Conservation (phyloP, 2,888 invertebrate species). For the Xanthia togata region DNA sequence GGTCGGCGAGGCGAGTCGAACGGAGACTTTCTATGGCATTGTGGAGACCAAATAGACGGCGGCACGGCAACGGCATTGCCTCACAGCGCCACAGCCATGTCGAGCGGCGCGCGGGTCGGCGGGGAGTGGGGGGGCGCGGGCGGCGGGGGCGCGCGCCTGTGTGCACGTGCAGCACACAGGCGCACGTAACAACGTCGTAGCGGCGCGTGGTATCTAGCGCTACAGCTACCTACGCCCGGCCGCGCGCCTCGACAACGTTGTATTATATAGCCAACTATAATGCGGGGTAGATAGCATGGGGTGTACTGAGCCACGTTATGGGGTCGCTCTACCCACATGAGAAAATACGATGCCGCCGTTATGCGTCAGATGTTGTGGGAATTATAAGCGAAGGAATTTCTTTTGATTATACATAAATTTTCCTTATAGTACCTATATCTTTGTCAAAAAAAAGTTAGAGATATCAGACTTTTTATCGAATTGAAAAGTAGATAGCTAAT, state of each 20-base stretch:
- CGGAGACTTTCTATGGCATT: constrained; percentile 90
- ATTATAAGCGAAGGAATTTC: constrained; percentile 40
- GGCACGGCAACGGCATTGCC: constrained; percentile 88
- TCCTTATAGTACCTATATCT: background rate
- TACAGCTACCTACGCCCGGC: constrained; percentile 83
- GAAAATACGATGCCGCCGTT: constrained; percentile 57
- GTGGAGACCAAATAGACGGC: constrained; percentile 88
- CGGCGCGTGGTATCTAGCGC: constrained; percentile 86
- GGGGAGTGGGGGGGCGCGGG: constrained; percentile 66
- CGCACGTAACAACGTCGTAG: constrained; percentile 84
- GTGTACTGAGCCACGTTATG: constrained; percentile 77
- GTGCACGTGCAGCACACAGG: constrained; percentile 81
- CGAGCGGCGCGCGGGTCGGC: constrained; percentile 75
- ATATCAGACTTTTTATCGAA: constrained; percentile 1
- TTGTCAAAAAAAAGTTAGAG: background rate
- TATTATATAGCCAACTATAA: constrained; percentile 83
- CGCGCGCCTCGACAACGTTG: constrained; percentile 73
- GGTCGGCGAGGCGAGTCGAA: constrained; percentile 86
- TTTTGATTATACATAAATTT: constrained; percentile 18
- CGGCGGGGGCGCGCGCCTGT: constrained; percentile 67
- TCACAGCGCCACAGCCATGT: constrained; percentile 86
- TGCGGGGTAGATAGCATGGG: constrained; percentile 84
- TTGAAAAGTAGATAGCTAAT: background rate
- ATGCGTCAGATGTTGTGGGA: constrained; percentile 50
- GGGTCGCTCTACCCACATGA: constrained; percentile 71